A percentile compares a stretch with the other conserved stretches of the same genome.
Evolutionary conservation across 2,113 vertebrate species (phyloP).

Genomic region (Callipepla squamata): DNA sequence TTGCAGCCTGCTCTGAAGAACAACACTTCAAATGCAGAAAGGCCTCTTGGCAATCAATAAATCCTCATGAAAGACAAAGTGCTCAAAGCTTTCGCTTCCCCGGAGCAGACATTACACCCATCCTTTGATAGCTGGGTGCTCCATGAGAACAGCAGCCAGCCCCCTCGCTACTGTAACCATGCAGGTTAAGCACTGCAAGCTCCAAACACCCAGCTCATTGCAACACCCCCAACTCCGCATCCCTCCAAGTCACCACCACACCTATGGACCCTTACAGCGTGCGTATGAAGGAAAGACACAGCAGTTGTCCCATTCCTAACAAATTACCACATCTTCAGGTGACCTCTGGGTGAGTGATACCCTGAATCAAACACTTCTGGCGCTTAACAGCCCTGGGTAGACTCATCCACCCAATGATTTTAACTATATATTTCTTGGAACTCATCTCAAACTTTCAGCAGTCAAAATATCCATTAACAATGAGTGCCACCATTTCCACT

Average conservation of each 20-base stretch:
- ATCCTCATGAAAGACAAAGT: background rate
- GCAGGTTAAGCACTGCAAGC: background rate
- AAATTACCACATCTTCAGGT: background rate
- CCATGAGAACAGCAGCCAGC: background rate
- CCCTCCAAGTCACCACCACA: background rate
- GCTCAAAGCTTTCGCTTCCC: background rate
- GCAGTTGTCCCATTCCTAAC: background rate
- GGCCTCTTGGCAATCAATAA: background rate
- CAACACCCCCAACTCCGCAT: fast-evolving
- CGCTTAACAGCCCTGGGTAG: background rate
- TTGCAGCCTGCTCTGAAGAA: background rate
- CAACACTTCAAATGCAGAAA: background rate
- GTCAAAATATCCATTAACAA: background rate
- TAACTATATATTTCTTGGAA: background rate
- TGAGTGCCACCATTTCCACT: background rate
- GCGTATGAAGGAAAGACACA: fast-evolving
- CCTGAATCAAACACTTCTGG: background rate
- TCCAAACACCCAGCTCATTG: fast-evolving
- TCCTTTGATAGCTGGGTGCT: background rate
- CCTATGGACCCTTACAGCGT: too few species aligned
- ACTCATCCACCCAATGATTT: background rate
- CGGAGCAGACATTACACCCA: fast-evolving
- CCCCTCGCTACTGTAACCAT: fast-evolving
- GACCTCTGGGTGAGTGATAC: background rate
- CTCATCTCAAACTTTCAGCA: background rate